Percentiles rank a stretch among this genome's conserved stretches.
phyloP scores from a whole-genome alignment of 2,888 invertebrate species.

The Stegophylla sp. region DNA sequence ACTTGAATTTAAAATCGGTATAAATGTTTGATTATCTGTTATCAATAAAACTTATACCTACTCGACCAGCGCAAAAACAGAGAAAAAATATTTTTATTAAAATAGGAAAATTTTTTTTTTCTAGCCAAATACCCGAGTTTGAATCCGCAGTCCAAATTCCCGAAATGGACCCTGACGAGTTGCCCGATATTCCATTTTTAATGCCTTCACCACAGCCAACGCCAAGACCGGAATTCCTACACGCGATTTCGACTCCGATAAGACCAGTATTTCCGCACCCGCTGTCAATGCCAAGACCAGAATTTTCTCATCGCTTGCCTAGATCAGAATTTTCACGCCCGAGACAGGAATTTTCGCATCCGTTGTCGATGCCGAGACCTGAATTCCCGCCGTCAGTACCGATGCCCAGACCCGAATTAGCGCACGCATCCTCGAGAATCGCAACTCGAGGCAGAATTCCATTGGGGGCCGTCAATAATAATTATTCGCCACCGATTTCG shows the following conservation, averaged over 20 bases:
- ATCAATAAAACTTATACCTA: too few relatives aligned
- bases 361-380: neutral
- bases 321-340: too few relatives aligned
- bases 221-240: too few relatives aligned
- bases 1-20: too few relatives aligned
- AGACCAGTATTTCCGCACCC: too few relatives aligned
- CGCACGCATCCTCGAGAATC: neutral
- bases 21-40: too few relatives aligned
- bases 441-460: neutral
- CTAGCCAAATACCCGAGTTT: slow-evolving; percentile 28
- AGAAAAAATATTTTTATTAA: neutral
- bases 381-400: neutral
- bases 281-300: too few relatives aligned
- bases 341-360: neutral
- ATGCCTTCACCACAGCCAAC: too few relatives aligned
- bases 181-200: neutral
- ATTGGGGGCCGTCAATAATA: too few relatives aligned
- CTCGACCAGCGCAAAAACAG: too few relatives aligned
- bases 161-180: neutral
- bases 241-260: too few relatives aligned
- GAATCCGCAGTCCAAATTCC: neutral
- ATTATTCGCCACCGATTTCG: neutral
- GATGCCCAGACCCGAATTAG: neutral
- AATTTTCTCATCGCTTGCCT: too few relatives aligned
- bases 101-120: neutral